Evolutionary conservation across 1,140 invertebrate genomes (phyloP).

Genomic region (Stegodyphus mimosarum): DNA sequence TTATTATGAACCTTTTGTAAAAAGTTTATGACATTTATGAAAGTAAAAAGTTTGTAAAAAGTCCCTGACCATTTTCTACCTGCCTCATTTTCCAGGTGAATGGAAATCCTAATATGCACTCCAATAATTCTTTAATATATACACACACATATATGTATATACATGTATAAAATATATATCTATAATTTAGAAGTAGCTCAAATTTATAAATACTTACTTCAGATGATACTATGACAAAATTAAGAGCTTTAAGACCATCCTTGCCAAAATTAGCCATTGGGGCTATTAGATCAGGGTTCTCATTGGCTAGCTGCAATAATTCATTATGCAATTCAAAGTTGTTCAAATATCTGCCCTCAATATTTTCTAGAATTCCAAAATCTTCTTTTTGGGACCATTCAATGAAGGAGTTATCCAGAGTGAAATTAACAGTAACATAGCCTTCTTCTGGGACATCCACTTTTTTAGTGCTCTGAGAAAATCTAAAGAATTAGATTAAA

Average conservation of each 20-base stretch:
- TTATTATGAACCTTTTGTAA: too few species aligned
- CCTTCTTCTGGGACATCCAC: constrained; percentile 75
- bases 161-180: too few species aligned
- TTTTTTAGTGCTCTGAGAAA: constrained; percentile 74
- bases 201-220: constrained; percentile 25
- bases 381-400: constrained; percentile 84
- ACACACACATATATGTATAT: too few species aligned
- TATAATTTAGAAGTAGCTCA: neutral
- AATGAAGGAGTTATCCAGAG: constrained; percentile 78
- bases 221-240: constrained; percentile 51
- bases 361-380: constrained; percentile 74
- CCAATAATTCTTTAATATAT: too few species aligned
- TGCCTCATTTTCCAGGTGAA: too few species aligned
- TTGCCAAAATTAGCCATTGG: constrained; percentile 41
- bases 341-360: constrained; percentile 73
- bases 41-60: too few species aligned
- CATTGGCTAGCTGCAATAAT: constrained; percentile 76
- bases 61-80: too few species aligned
- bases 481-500: constrained; percentile 70
- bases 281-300: constrained; percentile 73
- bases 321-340: constrained; percentile 75
- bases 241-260: constrained; percentile 28
- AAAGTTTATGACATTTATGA: too few species aligned
- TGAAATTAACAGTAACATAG: constrained; percentile 80
- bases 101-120: too few species aligned